phyloP scores from a whole-genome alignment of 1,140 invertebrate species.

The Drosophila miranda region DNA sequence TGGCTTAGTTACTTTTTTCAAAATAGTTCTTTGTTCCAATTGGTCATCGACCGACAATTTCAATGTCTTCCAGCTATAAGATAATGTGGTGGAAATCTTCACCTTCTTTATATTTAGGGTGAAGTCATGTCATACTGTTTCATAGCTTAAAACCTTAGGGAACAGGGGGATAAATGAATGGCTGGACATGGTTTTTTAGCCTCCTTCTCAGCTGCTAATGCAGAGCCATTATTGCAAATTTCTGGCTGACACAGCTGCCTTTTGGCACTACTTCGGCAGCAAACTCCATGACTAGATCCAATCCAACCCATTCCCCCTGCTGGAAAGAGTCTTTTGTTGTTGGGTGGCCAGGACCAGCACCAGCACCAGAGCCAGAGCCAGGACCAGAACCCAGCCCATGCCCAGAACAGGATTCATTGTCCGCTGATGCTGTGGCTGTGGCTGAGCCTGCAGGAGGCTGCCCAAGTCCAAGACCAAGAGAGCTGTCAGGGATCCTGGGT shows the following conservation, averaged over 20 bases:
- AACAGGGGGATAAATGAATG: too few species aligned
- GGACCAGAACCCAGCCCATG: constrained; percentile 3
- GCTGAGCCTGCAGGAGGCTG: constrained; percentile 29
- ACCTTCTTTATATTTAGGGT: too few species aligned
- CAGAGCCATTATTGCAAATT: constrained; percentile 14
- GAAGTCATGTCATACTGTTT: too few species aligned
- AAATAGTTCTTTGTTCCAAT: too few species aligned
- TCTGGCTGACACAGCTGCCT: constrained; percentile 46
- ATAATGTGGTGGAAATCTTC: too few species aligned
- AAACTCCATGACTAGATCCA: constrained; percentile 3
- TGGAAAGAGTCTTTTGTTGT: constrained; percentile 22
- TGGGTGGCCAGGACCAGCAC: constrained; percentile 42
- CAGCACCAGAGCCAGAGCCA: constrained; percentile 12
- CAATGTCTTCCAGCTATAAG: too few species aligned
- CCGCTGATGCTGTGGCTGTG: constrained; percentile 3
- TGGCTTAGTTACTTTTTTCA: too few species aligned
- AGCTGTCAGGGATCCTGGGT: constrained; percentile 3
- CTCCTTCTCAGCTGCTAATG: not conserved
- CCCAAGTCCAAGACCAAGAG: not conserved
- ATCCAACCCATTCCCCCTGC: constrained; percentile 1
- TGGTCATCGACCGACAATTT: too few species aligned
- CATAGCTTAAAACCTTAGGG: too few species aligned
- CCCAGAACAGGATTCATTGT: constrained; percentile 39
- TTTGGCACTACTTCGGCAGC: constrained; percentile 27
- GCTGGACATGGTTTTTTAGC: too few species aligned